Evolutionary conservation across 2,888 invertebrate genomes (phyloP).

Genomic region (Cryptophagus acutangulus): DNA sequence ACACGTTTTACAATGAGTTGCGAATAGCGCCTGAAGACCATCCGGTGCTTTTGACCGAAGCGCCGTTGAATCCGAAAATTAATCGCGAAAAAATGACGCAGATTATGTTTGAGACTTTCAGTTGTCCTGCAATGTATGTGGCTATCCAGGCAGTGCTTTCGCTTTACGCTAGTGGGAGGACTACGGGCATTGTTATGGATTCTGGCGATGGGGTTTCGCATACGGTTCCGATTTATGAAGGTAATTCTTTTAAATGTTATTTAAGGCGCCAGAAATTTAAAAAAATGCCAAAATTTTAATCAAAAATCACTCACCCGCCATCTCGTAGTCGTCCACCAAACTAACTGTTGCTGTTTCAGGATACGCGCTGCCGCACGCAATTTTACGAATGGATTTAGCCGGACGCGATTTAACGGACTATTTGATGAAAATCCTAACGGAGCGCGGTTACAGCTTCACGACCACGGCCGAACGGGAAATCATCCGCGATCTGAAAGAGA

Average conservation of each 20-base stretch:
- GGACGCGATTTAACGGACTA: constrained; percentile 47
- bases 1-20: constrained; percentile 77
- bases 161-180: constrained; percentile 68
- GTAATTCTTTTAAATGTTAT: constrained; percentile 31
- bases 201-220: constrained; percentile 70
- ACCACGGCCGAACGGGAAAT: constrained; percentile 47
- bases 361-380: constrained; percentile 46
- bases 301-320: background rate
- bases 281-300: too few relatives aligned
- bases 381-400: constrained; percentile 45
- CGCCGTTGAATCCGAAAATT: constrained; percentile 73
- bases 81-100: constrained; percentile 79
- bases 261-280: too few relatives aligned
- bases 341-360: constrained; percentile 30
- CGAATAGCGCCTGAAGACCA: constrained; percentile 77
- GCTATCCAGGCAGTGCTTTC: constrained; percentile 71
- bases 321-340: background rate
- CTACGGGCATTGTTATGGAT: constrained; percentile 69
- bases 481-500: constrained; percentile 56
- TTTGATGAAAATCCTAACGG: constrained; percentile 46
- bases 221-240: constrained; percentile 71
- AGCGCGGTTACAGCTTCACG: constrained; percentile 46
- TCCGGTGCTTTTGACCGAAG: constrained; percentile 72
- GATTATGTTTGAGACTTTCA: constrained; percentile 59
- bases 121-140: constrained; percentile 61